Percentiles rank a stretch among this genome's conserved stretches.
phyloP scores from a whole-genome alignment of 1,140 invertebrate species.

The Zaprionus davidi region DNA sequence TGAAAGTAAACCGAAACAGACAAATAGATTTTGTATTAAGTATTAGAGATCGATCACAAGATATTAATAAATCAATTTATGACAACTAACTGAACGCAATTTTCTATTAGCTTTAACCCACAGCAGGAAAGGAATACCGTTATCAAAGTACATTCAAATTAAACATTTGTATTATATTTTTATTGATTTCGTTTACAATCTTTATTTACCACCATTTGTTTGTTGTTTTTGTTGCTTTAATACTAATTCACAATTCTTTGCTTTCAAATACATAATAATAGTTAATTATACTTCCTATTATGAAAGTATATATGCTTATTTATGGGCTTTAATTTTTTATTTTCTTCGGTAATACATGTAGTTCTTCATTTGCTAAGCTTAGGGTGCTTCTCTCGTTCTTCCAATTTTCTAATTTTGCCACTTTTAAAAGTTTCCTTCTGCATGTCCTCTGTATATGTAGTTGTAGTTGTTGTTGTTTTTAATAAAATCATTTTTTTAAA shows the following conservation, averaged over 20 bases:
- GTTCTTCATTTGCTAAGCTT: slow-evolving; percentile 64
- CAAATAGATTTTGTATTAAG: slow-evolving; percentile 75
- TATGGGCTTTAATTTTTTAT: slow-evolving; percentile 28
- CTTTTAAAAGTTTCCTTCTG: slow-evolving; percentile 24
- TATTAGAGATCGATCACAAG: slow-evolving; percentile 58
- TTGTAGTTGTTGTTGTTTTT: slow-evolving; percentile 32
- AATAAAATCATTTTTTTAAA: slow-evolving; percentile 47
- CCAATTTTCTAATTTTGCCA: slow-evolving; percentile 38
- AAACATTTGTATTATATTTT: slow-evolving; percentile 13
- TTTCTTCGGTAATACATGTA: slow-evolving; percentile 53
- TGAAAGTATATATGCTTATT: slow-evolving; percentile 60
- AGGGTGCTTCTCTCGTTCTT: slow-evolving; percentile 51
- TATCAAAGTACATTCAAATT: background rate
- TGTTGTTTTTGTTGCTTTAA: slow-evolving; percentile 70
- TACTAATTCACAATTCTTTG: slow-evolving; percentile 82
- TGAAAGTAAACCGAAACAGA: slow-evolving; percentile 38
- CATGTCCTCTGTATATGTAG: slow-evolving; percentile 19
- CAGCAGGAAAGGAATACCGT: background rate
- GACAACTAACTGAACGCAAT: slow-evolving; percentile 5
- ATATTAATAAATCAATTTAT: slow-evolving; percentile 59
- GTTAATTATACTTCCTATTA: slow-evolving; percentile 71
- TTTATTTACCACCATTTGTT: slow-evolving; percentile 76
- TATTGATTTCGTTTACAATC: slow-evolving; percentile 60
- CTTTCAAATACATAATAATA: slow-evolving; percentile 79
- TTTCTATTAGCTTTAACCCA: background rate